Evolutionary conservation across 2,113 vertebrate species (phyloP).

Genomic region (Ailurus styani): DNA sequence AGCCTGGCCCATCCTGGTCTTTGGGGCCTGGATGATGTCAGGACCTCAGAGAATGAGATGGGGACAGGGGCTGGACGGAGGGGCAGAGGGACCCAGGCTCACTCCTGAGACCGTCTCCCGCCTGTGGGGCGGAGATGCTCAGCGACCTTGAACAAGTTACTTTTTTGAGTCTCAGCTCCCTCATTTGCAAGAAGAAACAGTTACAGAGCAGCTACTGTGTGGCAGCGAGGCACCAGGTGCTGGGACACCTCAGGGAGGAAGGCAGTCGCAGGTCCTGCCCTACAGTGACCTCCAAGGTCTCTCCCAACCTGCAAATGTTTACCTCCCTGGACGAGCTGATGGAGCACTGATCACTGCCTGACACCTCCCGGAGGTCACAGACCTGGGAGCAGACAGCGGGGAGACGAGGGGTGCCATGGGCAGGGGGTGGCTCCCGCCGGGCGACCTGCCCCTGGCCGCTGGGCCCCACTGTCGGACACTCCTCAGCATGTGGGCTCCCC

Average conservation of each 20-base stretch:
- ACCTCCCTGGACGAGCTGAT: background rate
- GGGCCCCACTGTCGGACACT: background rate
- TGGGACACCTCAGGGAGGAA: background rate
- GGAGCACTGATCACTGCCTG: background rate
- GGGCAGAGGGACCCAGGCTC: background rate
- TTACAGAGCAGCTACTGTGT: background rate
- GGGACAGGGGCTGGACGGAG: background rate
- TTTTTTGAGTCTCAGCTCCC: background rate
- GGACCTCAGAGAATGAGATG: background rate
- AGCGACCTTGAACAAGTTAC: background rate
- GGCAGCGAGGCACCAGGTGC: background rate
- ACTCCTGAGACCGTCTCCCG: background rate
- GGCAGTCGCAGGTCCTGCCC: background rate
- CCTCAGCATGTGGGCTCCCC: background rate
- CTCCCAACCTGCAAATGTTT: background rate
- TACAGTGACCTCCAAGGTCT: background rate
- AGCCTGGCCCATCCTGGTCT: background rate
- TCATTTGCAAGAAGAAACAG: background rate
- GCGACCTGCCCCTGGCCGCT: background rate
- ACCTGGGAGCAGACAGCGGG: background rate
- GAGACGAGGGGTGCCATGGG: background rate
- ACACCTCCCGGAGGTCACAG: background rate
- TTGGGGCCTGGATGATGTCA: background rate
- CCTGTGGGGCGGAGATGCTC: background rate
- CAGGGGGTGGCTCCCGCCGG: accelerated